Evolutionary conservation across 2,888 invertebrate genomes (phyloP).

Genomic region (Yponomeuta evonymella): DNA sequence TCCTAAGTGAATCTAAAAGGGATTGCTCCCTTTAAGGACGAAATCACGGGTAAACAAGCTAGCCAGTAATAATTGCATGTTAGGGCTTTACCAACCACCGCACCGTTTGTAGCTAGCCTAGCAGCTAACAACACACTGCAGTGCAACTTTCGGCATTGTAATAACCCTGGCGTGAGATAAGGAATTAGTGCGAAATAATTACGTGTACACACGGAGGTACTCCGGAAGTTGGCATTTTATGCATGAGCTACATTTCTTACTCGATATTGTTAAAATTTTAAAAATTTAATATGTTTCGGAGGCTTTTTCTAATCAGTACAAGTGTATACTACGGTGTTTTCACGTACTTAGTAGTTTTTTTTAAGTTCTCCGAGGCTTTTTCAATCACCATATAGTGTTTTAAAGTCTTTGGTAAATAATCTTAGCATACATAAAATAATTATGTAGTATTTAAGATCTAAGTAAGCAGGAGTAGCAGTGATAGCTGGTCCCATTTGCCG

Average conservation of each 20-base stretch:
- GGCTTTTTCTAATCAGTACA: too few species aligned
- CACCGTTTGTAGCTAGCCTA: not conserved
- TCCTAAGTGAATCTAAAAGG: not conserved
- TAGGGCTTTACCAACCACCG: conserved; percentile 1
- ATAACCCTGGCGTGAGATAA: conserved; percentile 35
- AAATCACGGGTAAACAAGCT: not conserved
- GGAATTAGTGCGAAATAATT: conserved; percentile 45
- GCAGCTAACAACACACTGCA: conserved; percentile 7
- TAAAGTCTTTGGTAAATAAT: not conserved
- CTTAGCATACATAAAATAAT: not conserved
- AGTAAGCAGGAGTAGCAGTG: not conserved
- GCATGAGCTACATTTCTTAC: conserved; percentile 25
- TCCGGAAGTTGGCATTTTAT: conserved; percentile 32
- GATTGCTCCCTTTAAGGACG: too few species aligned
- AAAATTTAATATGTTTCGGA: too few species aligned
- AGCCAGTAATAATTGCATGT: not conserved
- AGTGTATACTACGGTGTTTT: too few species aligned
- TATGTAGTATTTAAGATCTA: not conserved
- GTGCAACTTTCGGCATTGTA: conserved; percentile 10
- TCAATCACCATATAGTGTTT: not conserved
- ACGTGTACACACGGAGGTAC: conserved; percentile 28
- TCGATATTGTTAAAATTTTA: not conserved
- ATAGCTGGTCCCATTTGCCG: too few species aligned
- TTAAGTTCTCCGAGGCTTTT: not conserved
- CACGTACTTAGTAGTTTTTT: too few species aligned